Evolutionary conservation across 1,140 invertebrate genomes (phyloP).

Genomic region (Bactericera cockerelli): DNA sequence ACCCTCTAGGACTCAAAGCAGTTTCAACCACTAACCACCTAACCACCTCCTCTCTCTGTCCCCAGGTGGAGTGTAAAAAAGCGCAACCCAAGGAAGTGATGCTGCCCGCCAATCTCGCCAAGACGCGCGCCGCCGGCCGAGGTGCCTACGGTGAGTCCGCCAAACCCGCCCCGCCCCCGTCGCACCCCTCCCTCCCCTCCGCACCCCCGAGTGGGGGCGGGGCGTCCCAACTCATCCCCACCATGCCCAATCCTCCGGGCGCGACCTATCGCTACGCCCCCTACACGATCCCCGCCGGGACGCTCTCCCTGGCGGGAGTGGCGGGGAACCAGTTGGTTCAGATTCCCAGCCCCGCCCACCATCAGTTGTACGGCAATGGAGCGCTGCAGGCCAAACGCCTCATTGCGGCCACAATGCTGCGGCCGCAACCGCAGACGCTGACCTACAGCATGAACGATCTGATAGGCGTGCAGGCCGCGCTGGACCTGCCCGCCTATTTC

Average conservation of each 20-base stretch:
- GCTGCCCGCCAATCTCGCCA: slow-evolving; percentile 84
- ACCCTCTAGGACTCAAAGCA: too few relatives aligned
- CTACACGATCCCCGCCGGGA: slow-evolving; percentile 22
- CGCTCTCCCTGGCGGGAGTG: slow-evolving; percentile 31
- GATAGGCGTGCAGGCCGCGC: slow-evolving; percentile 43
- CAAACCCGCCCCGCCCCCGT: slow-evolving; percentile 30
- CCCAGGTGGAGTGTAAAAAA: slow-evolving; percentile 98
- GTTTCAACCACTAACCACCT: too few relatives aligned
- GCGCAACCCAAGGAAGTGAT: slow-evolving; percentile 99
- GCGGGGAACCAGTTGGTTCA: slow-evolving; percentile 22
- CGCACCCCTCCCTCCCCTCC: slow-evolving; percentile 32
- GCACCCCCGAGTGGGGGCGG: slow-evolving; percentile 43
- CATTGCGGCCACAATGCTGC: slow-evolving; percentile 27
- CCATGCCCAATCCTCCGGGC: slow-evolving; percentile 14
- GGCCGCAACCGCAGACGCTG: slow-evolving; percentile 32
- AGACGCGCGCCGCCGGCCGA: slow-evolving; percentile 78
- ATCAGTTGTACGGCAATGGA: slow-evolving; percentile 34
- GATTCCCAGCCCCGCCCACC: slow-evolving; percentile 23
- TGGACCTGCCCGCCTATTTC: slow-evolving; percentile 45
- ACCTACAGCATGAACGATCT: slow-evolving; percentile 52
- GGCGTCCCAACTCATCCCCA: slow-evolving; percentile 24
- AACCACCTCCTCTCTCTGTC: too few relatives aligned
- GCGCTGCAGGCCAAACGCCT: slow-evolving; percentile 34
- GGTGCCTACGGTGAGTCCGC: slow-evolving; percentile 92
- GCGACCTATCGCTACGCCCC: slow-evolving; percentile 13